Conservation (phyloP, 2,888 invertebrate genomes). For the Drosophila kanekoi region DNA sequence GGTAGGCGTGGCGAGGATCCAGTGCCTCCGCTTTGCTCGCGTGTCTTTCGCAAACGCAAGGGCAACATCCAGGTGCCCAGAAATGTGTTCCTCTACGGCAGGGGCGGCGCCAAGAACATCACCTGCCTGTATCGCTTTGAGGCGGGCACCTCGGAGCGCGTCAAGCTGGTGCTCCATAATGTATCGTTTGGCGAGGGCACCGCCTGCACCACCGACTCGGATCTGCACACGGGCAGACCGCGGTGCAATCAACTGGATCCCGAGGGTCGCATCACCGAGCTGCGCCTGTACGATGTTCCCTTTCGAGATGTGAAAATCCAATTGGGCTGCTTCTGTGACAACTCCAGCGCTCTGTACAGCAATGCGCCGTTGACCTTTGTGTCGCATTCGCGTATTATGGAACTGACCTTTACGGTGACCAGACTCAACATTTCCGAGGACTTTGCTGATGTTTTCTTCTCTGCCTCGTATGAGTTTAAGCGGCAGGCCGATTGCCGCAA, state of each 20-base stretch:
- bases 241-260: slow-evolving; percentile 86
- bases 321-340: slow-evolving; percentile 93
- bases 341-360: slow-evolving; percentile 87
- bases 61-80: slow-evolving; percentile 89
- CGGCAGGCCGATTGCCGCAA: slow-evolving; percentile 88
- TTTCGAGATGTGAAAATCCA: slow-evolving; percentile 89
- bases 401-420: slow-evolving; percentile 91
- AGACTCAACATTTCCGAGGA: slow-evolving; percentile 92
- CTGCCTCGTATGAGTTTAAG: slow-evolving; percentile 89
- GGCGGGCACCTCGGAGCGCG: slow-evolving; percentile 88
- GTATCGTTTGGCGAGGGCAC: slow-evolving; percentile 90
- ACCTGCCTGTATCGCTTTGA: slow-evolving; percentile 92
- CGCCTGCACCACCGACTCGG: slow-evolving; percentile 89
- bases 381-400: slow-evolving; percentile 89
- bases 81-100: slow-evolving; percentile 93
- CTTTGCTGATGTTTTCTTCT: slow-evolving; percentile 92
- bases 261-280: slow-evolving; percentile 86
- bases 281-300: slow-evolving; percentile 88
- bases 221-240: slow-evolving; percentile 90
- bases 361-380: slow-evolving; percentile 88
- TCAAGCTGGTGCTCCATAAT: slow-evolving; percentile 89
- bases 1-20: slow-evolving; percentile 85
- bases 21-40: slow-evolving; percentile 86
- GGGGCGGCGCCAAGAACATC: slow-evolving; percentile 91
- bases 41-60: slow-evolving; percentile 88